A percentile compares a stretch with the other conserved stretches of the same genome.
These are phyloP conservation scores for Heliothis subflexa DNA, from an alignment of 1,140 invertebrate genomes.

Conservation along the genomic window DNA sequence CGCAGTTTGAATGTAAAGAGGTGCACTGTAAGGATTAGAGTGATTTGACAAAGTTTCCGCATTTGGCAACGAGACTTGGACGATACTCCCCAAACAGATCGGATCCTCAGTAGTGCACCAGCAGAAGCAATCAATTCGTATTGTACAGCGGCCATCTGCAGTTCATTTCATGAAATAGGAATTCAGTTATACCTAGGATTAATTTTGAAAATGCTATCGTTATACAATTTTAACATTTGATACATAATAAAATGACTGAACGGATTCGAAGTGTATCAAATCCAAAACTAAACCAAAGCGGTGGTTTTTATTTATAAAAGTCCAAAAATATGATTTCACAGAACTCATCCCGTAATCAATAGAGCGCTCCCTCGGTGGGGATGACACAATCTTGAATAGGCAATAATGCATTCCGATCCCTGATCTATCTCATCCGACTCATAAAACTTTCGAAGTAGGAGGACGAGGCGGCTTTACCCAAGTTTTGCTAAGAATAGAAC, in stretches of 20 bases:
- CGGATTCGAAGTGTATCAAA: neutral
- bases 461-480: slow-evolving; percentile 66
- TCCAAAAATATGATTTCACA: slow-evolving; percentile 17
- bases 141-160: neutral
- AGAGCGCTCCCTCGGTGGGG: slow-evolving; percentile 50
- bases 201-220: too few relatives aligned
- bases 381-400: slow-evolving; percentile 72
- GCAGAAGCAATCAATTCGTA: slow-evolving; percentile 22
- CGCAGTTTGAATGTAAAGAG: slow-evolving; percentile 75
- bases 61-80: slow-evolving; percentile 14
- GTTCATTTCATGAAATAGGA: neutral
- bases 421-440: slow-evolving; percentile 77
- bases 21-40: slow-evolving; percentile 75
- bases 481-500: slow-evolving; percentile 67
- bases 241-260: neutral
- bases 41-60: slow-evolving; percentile 77
- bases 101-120: slow-evolving; percentile 4
- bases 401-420: slow-evolving; percentile 77
- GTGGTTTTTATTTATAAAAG: slow-evolving; percentile 1
- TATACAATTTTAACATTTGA: too few relatives aligned
- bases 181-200: too few relatives aligned
- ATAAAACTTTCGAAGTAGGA: slow-evolving; percentile 76
- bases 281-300: neutral
- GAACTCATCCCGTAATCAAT: slow-evolving; percentile 50
- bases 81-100: neutral